Evolutionary conservation across 2,113 vertebrate genomes (phyloP), one percentile per base, ranked within the genome.

Genomic region (Plecotus auritus): DNA sequence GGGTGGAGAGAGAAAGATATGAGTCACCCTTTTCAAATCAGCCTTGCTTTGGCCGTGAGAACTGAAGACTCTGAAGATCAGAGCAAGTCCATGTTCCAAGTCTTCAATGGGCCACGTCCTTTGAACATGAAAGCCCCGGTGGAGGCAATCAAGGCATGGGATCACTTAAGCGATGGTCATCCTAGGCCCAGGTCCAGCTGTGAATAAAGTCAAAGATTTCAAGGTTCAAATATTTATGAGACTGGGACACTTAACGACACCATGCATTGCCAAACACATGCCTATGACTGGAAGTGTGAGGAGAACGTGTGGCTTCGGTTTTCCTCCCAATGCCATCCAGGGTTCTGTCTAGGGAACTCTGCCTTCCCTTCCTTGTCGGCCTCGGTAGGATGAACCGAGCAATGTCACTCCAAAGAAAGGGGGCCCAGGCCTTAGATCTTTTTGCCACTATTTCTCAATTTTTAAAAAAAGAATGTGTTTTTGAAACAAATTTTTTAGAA

Each of bases 91-190:
- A 61, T 78, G 95, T 93, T 97, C 97, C 93, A 84, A 97, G 96
- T 93, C 98, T 98, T 98, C 98, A 98, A 98, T 97, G 94, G 95
- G 91, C 94, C 0, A 0, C 85, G 80, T 95, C 78, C 97, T 98
- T 98, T 98, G 98, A 98, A 98, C 98, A 98, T 98, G 96, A 98
- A 98, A 98, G 98, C 87, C 95, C 95, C n/a, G 49, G 93, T 93
- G 77, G 67, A 88, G 98, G 95, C 94, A 20, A 18, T 18, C 95
- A 72, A 98, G 97, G 98, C 96, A 96, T 97, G 97, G 96, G 97
- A 98, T 93, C 45, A 4, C 61, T 0, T 85, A 47, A 96, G 95
- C 61, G 93, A 98, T 97, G 98, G 98, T 98, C 98, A 98, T 93
- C 17, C 0, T 20, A 40, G 96, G 85, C 4, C 7, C 0, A 9